Evolutionary conservation across 2,113 vertebrate species (phyloP).

Genomic region (Oryzias javanicus): DNA sequence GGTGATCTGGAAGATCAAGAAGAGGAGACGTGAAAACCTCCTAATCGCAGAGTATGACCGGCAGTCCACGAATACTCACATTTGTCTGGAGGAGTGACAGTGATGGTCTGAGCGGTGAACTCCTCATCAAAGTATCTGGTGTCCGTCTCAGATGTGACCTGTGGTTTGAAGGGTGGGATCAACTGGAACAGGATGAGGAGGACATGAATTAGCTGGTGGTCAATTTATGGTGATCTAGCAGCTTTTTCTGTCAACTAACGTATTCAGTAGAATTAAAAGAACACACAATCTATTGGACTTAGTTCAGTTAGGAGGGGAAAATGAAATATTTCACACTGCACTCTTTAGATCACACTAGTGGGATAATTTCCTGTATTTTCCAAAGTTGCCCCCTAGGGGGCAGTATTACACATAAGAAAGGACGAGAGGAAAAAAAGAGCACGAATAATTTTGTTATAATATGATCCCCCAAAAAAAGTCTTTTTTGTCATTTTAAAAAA

Average conservation of each 20-base stretch:
- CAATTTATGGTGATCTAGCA: not conserved
- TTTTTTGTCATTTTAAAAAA: no score
- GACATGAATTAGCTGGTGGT: not conserved
- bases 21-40: not conserved
- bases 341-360: no score
- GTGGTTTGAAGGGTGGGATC: conserved; percentile 85
- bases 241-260: not conserved
- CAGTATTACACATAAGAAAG: no score
- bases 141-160: conserved; percentile 87
- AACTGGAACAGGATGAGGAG: conserved; percentile 64
- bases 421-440: no score
- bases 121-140: conserved; percentile 89
- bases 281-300: no score
- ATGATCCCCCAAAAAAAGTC: no score
- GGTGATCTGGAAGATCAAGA: conserved; percentile 75
- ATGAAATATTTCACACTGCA: no score
- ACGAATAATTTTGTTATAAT: no score
- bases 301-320: no score
- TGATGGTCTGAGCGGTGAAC: conserved; percentile 89
- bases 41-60: not conserved
- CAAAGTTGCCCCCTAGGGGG: no score
- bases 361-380: no score
- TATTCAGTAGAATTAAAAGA: no score
- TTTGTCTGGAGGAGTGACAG: conserved; percentile 86
- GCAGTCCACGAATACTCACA: conserved; percentile 73